Evolutionary conservation across 2,888 invertebrate genomes (phyloP), one percentile per base, ranked within the genome.

Genomic region (Amiota mariae): DNA sequence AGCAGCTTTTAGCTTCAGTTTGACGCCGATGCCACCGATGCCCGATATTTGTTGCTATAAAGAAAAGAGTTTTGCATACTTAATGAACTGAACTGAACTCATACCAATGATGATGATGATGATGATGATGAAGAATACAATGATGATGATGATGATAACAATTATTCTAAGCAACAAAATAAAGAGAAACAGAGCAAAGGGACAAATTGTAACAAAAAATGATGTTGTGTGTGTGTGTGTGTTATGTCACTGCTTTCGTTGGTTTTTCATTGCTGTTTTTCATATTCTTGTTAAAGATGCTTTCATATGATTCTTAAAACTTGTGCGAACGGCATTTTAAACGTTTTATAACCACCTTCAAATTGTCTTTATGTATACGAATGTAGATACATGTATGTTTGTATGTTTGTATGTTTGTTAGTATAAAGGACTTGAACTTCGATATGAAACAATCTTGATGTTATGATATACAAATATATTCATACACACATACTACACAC

Each of bases 311-410:
- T 6, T 36, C 36, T 6, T 54, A 10, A 54, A 36, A 11, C 18
- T 36, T 36, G 47, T 48, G n/a, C 59, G 36, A 73, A 81, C 74
- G 76, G 75, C 73, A 74, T 77, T 79, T 85, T 85, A 84, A 84
- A 80, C 81, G 77, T 82, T 85, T 82, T 84, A 84, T 84, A 81
- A 82, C 36, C 36, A 75, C 81, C 77, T 72, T 73, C 76, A 79
- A 80, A 77, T 80, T 85, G 82, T 83, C 82, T 76, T 78, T 73
- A 68, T 13, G 11, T n/a, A 68, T 54, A 68, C 54, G 2, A 24
- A 24, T 68, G 74, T 76, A 75, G 78, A 81, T 81, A 81, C 81
- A 24, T 79, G 64, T 67, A 61, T 74, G n/a, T 10, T 0, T 36
- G 6, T 0, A 36, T 36, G 6, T 36, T 0, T 6, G 36, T 36